Conservation (phyloP, 1,140 invertebrate genomes). For the Drosophila parvula region DNA sequence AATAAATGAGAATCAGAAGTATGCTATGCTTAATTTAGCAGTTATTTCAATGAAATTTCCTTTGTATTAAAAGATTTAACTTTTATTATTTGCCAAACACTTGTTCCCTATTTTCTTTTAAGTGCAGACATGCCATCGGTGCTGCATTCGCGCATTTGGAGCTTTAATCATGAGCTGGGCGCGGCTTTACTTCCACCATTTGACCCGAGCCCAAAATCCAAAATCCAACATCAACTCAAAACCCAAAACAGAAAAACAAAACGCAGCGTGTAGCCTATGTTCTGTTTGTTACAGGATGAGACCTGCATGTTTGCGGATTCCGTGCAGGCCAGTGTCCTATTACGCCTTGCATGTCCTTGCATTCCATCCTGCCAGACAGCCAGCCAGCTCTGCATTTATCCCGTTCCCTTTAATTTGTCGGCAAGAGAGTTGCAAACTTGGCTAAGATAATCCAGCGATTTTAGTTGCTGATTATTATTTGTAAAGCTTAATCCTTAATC, state of each 20-base stretch:
- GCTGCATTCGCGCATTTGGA: slow-evolving; percentile 49
- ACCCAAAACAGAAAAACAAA: slow-evolving; percentile 5
- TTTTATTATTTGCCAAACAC: too few relatives aligned
- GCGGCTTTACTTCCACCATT: slow-evolving; percentile 58
- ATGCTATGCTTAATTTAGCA: too few relatives aligned
- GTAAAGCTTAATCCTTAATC: too few relatives aligned
- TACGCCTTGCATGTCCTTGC: slow-evolving; percentile 28
- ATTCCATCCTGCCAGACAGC: slow-evolving; percentile 10
- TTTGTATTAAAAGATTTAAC: too few relatives aligned
- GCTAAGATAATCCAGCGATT: too few relatives aligned
- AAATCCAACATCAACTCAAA: background rate
- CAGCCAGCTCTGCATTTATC: slow-evolving; percentile 14
- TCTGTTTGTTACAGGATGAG: slow-evolving; percentile 29
- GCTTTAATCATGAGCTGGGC: slow-evolving; percentile 66
- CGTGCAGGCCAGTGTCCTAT: slow-evolving; percentile 35
- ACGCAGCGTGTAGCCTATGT: slow-evolving; percentile 19
- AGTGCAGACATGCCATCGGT: slow-evolving; percentile 4
- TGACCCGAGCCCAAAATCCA: slow-evolving; percentile 12
- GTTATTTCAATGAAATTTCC: too few relatives aligned
- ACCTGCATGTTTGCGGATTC: slow-evolving; percentile 61
- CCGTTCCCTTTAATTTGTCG: slow-evolving; percentile 4
- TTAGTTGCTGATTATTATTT: too few relatives aligned
- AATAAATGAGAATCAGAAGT: too few relatives aligned
- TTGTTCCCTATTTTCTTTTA: background rate
- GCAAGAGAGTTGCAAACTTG: background rate